Base-by-base conservation (phyloP, 1,140 invertebrate species). In the Drosophila hydei region DNA sequence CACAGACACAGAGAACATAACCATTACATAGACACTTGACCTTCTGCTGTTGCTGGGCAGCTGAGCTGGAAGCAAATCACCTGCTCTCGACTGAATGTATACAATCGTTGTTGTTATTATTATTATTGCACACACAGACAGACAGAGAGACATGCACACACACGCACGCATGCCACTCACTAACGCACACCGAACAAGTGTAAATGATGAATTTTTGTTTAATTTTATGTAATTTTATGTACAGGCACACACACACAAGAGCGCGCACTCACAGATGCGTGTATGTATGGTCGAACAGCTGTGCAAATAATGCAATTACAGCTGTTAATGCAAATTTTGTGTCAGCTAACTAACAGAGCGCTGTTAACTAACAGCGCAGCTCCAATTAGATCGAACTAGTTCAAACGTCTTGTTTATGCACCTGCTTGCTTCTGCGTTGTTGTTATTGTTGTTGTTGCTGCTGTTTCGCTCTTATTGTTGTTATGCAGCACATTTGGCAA, bases 271-370 rank as follows among this genome's bases (percentile, higher is more conserved):
- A 12, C 51, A 30, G 23, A 27, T 48, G 23, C 27, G 4, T 71
- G 18, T 43, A 50, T 58, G 45, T 48, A 8, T 16, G 11, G 40
- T 7, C 25, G 58, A 72, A 72, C 69, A 72, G 69, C 69, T 72
- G 69, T 59, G 62, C 47, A 59, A 70, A 67, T 67, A 72, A 59
- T 72, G 54, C 54, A 65, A 65, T 71, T 71, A 71, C 68, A 71
- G 68, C 68, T 71, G 68, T 71, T 65, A 71, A 65, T 67, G 69
- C 69, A 64, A 51, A 65, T 50, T 50, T 19, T 14, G 48, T n/a
- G 14, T 30, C 5, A 21, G 21, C n/a, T 19, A n/a, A 18, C 12
- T 12, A 25, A 64, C 45, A 71, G 18, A 16, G 45, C 21, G 0
- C 52, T 71, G 68, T 71, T 65, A 71, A 58, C 25, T 59, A 65